phyloP scores from a whole-genome alignment of 2,797 vertebrate genomes.

The Capromys pilorides region DNA sequence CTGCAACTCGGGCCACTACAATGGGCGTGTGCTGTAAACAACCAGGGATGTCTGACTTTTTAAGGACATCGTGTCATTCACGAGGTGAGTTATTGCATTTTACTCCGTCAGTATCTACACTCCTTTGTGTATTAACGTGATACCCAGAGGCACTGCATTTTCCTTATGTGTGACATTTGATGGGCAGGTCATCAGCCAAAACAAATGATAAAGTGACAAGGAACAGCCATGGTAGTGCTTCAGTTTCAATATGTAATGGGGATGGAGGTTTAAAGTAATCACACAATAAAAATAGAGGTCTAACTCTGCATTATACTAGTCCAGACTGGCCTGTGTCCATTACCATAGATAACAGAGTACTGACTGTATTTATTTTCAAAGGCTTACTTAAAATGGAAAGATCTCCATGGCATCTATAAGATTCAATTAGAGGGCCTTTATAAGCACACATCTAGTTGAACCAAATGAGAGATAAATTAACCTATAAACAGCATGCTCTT shows the following conservation, averaged over 20 bases:
- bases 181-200: background rate
- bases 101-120: background rate
- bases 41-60: background rate
- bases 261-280: constrained; percentile 40
- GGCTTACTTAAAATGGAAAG: constrained; percentile 79
- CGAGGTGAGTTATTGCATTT: background rate
- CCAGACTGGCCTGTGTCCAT: background rate
- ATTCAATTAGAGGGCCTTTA: constrained; percentile 80
- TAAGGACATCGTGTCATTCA: background rate
- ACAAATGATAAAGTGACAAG: constrained; percentile 48
- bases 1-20: background rate
- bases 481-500: constrained; percentile 77
- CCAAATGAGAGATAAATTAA: constrained; percentile 83
- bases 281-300: constrained; percentile 33
- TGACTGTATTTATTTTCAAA: constrained; percentile 79
- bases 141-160: background rate
- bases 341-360: constrained; percentile 63
- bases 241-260: constrained; percentile 30
- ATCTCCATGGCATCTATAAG: constrained; percentile 79
- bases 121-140: background rate
- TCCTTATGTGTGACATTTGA: background rate
- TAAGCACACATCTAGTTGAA: constrained; percentile 80
- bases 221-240: constrained; percentile 5
- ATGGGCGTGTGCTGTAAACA: too few relatives aligned
- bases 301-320: background rate